Evolutionary conservation across 2,888 invertebrate genomes (phyloP), one percentile per base, ranked within the genome.

Genomic region (Tenthredo amoena): DNA sequence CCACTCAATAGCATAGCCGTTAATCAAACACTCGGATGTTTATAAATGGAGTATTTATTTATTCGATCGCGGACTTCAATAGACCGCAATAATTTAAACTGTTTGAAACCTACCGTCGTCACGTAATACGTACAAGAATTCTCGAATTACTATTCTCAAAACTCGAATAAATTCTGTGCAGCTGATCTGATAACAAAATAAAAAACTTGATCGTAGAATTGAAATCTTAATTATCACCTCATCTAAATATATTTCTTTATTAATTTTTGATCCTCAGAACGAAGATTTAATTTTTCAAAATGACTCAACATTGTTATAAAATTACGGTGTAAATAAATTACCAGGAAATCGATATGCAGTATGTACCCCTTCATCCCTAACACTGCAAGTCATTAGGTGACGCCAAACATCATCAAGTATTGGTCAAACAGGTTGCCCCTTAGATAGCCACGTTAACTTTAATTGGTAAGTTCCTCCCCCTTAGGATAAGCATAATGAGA

Each of bases 21-120:
- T 81, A 81, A 40, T 62, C 81, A 81, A 40, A 62, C 62, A 58
- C 81, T 81, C n/a, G 81, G 58, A 62, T 81, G 58, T 81, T 40
- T 81, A 58, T 40, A n/a, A 43, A 55, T 34, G 34, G 34, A 37
- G 62, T 62, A 26, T 58, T 62, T 81, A 40, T 81, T 81, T 43
- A 81, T 81, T 81, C 26, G 21, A 81, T 81, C 79, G 40, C 50
- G 12, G 62, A 62, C 81, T 62, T 40, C 58, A 40, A 62, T 58
- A 58, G 62, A 50, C 40, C 81, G 21, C 81, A 81, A 81, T 81
- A 62, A 81, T 62, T 62, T 21, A 40, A 81, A 81, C 31, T 18
- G 58, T 40, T 62, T 62, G 3, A 21, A 79, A 40, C 21, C 15
- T 81, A 81, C 50, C 62, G 58, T 21, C 21, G 40, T 40, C 81